Evolutionary conservation across 2,888 invertebrate species (phyloP).

Genomic region (Sminthurides aquaticus): DNA sequence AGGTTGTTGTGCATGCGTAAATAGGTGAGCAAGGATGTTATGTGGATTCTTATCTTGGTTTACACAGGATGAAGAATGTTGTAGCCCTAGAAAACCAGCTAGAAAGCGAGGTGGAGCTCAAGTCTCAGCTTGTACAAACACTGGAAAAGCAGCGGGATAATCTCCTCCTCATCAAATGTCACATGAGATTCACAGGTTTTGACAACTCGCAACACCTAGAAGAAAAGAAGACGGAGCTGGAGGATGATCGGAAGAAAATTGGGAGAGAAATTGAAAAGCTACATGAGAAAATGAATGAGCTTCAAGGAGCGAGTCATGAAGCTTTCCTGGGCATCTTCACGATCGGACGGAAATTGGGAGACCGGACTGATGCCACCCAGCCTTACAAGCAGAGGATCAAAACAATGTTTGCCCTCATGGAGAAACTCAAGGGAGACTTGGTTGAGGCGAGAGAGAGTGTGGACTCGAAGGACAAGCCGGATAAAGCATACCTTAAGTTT

Average conservation of each 20-base stretch:
- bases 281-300: conserved; percentile 5
- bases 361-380: not conserved
- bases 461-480: not conserved
- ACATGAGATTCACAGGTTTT: conserved; percentile 12
- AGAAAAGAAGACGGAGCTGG: conserved; percentile 10
- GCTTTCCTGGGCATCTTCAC: conserved; percentile 12
- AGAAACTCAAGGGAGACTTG: conserved; percentile 11
- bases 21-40: too few relatives aligned
- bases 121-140: conserved; percentile 3
- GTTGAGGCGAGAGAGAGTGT: conserved; percentile 6
- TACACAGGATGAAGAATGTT: conserved; percentile 12
- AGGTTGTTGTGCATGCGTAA: too few relatives aligned
- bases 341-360: conserved; percentile 7
- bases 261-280: conserved; percentile 8
- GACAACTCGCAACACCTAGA: conserved; percentile 1
- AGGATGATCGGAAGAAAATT: conserved; percentile 6
- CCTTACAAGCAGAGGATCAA: conserved; percentile 15
- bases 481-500: conserved; percentile 8
- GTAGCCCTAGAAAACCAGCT: conserved; percentile 2
- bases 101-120: conserved; percentile 7
- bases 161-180: conserved; percentile 15
- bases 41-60: not conserved
- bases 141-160: conserved; percentile 15
- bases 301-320: conserved; percentile 5
- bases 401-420: conserved; percentile 15